phyloP scores from a whole-genome alignment of 1,140 invertebrate genomes.

The Pomacea maculata region DNA sequence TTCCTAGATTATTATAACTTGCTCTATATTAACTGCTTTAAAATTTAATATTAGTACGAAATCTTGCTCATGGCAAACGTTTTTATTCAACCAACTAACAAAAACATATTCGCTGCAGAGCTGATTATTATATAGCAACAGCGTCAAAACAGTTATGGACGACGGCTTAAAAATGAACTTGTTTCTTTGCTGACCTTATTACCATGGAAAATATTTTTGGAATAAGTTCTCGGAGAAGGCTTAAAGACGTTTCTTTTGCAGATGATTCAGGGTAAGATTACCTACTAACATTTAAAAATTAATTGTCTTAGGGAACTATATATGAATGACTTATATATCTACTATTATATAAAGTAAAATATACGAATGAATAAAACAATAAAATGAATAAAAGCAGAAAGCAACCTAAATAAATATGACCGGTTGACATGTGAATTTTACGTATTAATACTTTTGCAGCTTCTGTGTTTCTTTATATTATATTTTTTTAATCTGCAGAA shows the following conservation, averaged over 20 bases:
- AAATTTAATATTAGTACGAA: no score
- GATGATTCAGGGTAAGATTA: slow-evolving; percentile 24
- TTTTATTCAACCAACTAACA: no score
- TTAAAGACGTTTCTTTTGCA: slow-evolving; percentile 5
- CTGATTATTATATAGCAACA: slow-evolving; percentile 27
- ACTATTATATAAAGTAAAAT: background rate
- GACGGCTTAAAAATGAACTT: background rate
- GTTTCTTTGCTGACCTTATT: background rate
- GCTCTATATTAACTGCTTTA: no score
- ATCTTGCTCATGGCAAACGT: no score
- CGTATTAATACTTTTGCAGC: background rate
- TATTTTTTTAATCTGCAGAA: background rate
- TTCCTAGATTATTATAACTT: no score
- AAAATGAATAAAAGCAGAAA: background rate
- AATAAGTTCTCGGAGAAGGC: slow-evolving; percentile 2
- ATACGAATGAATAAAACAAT: background rate
- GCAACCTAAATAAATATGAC: background rate
- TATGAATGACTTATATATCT: no score
- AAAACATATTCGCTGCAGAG: no score
- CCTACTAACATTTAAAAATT: no score
- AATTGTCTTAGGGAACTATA: no score
- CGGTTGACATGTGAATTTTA: background rate
- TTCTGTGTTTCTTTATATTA: background rate
- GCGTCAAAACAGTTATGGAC: slow-evolving; percentile 24
- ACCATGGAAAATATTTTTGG: slow-evolving; percentile 22